Percentiles rank a stretch among this genome's conserved stretches.
These are phyloP conservation scores for Lepidocyrtinus sp. DNA, from an alignment of 2,888 invertebrate species.

Conservation along the genomic window DNA sequence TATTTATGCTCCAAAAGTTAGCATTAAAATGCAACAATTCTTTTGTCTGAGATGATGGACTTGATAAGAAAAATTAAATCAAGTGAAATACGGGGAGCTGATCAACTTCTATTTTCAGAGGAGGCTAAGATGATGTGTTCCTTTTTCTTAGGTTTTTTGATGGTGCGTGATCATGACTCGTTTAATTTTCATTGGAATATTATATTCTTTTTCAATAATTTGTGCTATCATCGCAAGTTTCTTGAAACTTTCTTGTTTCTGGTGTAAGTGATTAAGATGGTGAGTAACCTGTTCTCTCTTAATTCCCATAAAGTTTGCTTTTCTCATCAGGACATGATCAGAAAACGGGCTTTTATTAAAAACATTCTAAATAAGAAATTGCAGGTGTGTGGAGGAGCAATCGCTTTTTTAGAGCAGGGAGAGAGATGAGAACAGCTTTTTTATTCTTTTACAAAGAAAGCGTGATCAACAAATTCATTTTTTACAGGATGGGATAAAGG, in stretches of 20 bases:
- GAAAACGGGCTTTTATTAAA: neutral
- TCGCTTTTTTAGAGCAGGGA: neutral
- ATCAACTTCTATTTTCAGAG: neutral
- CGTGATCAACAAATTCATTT: constrained; percentile 36
- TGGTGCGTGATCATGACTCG: constrained; percentile 60
- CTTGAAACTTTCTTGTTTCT: neutral
- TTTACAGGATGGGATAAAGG: constrained; percentile 26
- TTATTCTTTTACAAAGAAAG: constrained; percentile 23
- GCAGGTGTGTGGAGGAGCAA: neutral
- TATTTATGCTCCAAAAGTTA: constrained; percentile 1
- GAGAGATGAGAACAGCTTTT: no score
- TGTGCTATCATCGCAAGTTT: constrained; percentile 44
- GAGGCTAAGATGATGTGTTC: constrained; percentile 22
- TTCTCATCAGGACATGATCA: neutral
- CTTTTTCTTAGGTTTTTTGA: constrained; percentile 33
- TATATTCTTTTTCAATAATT: constrained; percentile 56
- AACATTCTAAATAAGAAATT: no score
- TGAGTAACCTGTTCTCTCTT: constrained; percentile 54
- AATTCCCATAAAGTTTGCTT: constrained; percentile 51
- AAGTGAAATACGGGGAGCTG: neutral
- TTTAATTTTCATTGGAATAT: constrained; percentile 56
- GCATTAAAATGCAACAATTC: neutral
- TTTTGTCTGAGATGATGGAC: neutral
- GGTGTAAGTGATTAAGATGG: neutral
- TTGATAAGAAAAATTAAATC: constrained; percentile 5